phyloP scores from a whole-genome alignment of 2,888 invertebrate species.

The Seira sanloemensis region DNA sequence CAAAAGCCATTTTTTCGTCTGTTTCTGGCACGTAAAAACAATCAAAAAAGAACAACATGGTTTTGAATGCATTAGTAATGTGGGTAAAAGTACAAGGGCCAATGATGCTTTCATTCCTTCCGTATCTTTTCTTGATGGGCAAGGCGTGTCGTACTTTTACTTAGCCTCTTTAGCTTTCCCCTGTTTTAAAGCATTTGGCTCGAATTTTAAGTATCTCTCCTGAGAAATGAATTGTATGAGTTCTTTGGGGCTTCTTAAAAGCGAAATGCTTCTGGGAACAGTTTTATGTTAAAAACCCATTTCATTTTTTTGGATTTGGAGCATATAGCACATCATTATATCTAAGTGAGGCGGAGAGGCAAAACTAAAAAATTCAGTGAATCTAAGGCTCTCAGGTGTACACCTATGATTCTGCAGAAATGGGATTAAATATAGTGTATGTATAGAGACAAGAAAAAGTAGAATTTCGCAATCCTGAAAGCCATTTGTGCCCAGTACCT shows the following conservation, averaged over 20 bases:
- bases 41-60: conserved; percentile 48
- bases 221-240: conserved; percentile 58
- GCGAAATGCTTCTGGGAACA: conserved; percentile 33
- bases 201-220: conserved; percentile 53
- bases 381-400: background rate
- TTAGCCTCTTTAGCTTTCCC: background rate
- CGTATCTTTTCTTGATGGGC: conserved; percentile 26
- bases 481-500: background rate
- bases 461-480: background rate
- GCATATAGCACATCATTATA: background rate
- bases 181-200: conserved; percentile 46
- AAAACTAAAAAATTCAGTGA: background rate
- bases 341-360: background rate
- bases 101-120: background rate
- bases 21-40: conserved; percentile 57
- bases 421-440: too few species aligned
- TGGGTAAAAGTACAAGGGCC: background rate
- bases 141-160: conserved; percentile 48
- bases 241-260: conserved; percentile 54
- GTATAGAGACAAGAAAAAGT: background rate
- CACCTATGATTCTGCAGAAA: too few species aligned
- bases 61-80: conserved; percentile 47
- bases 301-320: conserved; percentile 32
- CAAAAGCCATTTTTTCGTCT: background rate
- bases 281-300: conserved; percentile 17